phyloP scores from a whole-genome alignment of 2,113 vertebrate species.

The Cyprinodon variegatus region DNA sequence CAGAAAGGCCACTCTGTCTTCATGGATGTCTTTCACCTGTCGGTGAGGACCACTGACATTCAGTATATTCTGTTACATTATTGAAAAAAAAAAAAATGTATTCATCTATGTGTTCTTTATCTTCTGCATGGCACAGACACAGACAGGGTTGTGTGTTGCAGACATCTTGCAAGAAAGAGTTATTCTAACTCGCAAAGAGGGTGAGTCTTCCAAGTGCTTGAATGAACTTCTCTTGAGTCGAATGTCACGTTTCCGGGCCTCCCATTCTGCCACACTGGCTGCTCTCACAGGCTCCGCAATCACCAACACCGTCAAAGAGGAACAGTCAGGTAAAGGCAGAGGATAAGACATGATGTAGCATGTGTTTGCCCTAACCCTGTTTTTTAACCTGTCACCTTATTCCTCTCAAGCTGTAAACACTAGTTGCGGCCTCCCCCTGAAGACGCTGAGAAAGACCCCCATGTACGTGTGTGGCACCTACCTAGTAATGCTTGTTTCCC shows the following conservation, averaged over 20 bases:
- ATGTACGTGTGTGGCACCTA: conserved; percentile 97
- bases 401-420: conserved; percentile 86
- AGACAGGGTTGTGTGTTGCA: conserved; percentile 87
- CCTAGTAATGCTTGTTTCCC: conserved; percentile 94
- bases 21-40: conserved; percentile 95
- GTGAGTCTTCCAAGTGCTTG: conserved; percentile 97
- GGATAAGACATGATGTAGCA: background rate
- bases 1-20: conserved; percentile 98
- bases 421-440: conserved; percentile 95
- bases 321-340: conserved; percentile 88
- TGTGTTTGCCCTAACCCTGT: background rate
- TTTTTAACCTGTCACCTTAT: background rate
- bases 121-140: conserved; percentile 76
- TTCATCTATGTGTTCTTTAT: conserved; percentile 1
- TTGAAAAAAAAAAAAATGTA: too few species aligned
- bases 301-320: conserved; percentile 97
- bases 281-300: conserved; percentile 96
- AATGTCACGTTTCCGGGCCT: conserved; percentile 94
- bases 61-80: background rate
- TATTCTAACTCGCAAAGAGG: conserved; percentile 95
- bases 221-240: conserved; percentile 97
- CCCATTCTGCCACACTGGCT: conserved; percentile 94
- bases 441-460: conserved; percentile 91
- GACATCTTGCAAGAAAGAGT: conserved; percentile 91
- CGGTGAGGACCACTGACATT: conserved; percentile 75